phyloP scores from a whole-genome alignment of 2,113 vertebrate species.

The Mixornis gularis region DNA sequence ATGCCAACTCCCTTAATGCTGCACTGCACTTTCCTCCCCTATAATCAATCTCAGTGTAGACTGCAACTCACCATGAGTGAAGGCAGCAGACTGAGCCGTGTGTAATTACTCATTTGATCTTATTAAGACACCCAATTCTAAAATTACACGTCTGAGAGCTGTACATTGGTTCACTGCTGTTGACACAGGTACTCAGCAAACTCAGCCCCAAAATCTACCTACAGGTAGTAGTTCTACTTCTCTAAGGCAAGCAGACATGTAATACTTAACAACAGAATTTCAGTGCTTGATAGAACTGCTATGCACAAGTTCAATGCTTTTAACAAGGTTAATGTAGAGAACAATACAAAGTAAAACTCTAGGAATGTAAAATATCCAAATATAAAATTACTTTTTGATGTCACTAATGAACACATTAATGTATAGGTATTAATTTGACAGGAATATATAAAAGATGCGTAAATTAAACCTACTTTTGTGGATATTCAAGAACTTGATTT shows the following conservation, averaged over 20 bases:
- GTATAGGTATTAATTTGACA: neutral
- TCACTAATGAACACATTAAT: slow-evolving; percentile 4
- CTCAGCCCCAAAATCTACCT: slow-evolving; percentile 41
- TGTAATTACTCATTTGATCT: slow-evolving; percentile 59
- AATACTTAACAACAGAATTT: neutral
- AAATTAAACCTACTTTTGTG: neutral
- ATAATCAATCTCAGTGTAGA: slow-evolving; percentile 3
- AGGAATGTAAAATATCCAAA: slow-evolving; percentile 22
- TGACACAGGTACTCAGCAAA: slow-evolving; percentile 29
- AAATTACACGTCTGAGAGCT: slow-evolving; percentile 42
- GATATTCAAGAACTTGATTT: neutral
- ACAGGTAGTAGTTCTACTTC: neutral
- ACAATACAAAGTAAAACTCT: neutral
- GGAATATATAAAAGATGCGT: neutral
- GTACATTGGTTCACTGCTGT: neutral
- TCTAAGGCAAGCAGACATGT: neutral
- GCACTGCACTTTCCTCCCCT: neutral
- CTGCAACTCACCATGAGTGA: neutral
- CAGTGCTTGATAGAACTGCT: neutral
- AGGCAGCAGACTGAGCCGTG: neutral
- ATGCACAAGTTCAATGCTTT: neutral
- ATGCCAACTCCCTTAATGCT: neutral
- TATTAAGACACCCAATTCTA: slow-evolving; percentile 44
- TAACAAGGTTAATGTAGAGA: slow-evolving; percentile 24
- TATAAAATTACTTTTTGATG: slow-evolving; percentile 7